A percentile compares a stretch with the other conserved stretches of the same genome.
These are phyloP conservation scores for Drosophila nigrodunni DNA, from an alignment of 1,140 invertebrate species.

Conservation along the genomic window DNA sequence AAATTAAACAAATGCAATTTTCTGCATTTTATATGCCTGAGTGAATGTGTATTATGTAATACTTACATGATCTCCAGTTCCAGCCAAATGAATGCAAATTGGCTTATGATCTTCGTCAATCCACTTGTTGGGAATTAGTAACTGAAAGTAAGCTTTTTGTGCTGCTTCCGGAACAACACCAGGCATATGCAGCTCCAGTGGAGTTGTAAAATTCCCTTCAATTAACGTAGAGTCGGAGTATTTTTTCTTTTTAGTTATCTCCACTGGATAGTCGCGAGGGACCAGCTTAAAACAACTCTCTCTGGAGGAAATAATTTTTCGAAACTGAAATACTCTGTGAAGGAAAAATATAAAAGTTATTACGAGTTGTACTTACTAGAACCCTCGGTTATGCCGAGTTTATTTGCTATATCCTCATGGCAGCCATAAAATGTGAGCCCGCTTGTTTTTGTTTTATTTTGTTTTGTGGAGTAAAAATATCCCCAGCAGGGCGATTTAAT, in stretches of 20 bases:
- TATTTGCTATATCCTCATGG: background rate
- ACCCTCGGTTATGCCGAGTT: background rate
- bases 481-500: too few relatives aligned
- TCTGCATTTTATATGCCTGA: background rate
- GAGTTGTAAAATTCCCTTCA: constrained; percentile 95
- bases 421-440: background rate
- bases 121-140: constrained; percentile 94
- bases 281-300: constrained; percentile 93
- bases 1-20: background rate
- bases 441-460: background rate
- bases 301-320: constrained; percentile 94
- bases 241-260: constrained; percentile 94
- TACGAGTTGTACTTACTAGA: constrained; percentile 4
- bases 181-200: constrained; percentile 92
- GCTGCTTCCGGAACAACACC: constrained; percentile 94
- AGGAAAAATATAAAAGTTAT: constrained; percentile 6
- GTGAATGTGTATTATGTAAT: background rate
- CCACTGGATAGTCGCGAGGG: constrained; percentile 92
- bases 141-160: constrained; percentile 93
- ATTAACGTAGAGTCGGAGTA: constrained; percentile 91
- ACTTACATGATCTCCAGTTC: constrained; percentile 99
- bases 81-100: constrained; percentile 96
- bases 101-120: constrained; percentile 89
- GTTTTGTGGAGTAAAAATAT: background rate
- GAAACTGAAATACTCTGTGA: constrained; percentile 94